A percentile compares a stretch with the other conserved stretches of the same genome.
Evolutionary conservation across 30 jellyfish, hydroid and myxozoan genomes (phyloP).

Genomic region (Aurelia coerulea): DNA sequence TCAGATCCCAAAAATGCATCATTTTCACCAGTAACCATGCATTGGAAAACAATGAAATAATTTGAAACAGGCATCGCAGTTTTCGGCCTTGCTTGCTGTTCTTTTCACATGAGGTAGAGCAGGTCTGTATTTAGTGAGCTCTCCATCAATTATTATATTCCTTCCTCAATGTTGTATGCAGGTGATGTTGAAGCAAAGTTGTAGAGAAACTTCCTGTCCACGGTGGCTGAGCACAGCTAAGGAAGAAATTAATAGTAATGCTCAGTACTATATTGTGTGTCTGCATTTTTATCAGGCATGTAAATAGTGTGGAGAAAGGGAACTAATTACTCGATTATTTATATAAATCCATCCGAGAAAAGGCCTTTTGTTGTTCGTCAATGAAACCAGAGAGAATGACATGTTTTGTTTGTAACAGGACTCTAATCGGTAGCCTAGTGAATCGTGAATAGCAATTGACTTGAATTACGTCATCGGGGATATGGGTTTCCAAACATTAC

Average conservation of each 20-base stretch:
- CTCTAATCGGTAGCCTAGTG: too few relatives aligned
- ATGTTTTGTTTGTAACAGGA: too few relatives aligned
- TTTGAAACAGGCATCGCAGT: slow-evolving; percentile 13
- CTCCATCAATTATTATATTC: too few relatives aligned
- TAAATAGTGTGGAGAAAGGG: background rate
- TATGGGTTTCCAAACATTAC: too few relatives aligned
- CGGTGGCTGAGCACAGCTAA: background rate
- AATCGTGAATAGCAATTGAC: too few relatives aligned
- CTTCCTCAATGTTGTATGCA: background rate
- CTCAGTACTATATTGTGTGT: background rate
- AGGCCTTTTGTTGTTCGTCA: background rate
- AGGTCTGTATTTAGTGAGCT: background rate
- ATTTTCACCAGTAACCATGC: slow-evolving; percentile 72
- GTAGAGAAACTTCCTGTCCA: slow-evolving; percentile 1
- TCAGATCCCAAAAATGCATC: slow-evolving; percentile 72
- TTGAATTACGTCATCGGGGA: too few relatives aligned
- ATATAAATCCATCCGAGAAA: background rate
- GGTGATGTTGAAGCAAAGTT: background rate
- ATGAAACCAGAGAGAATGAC: background rate
- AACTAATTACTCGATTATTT: background rate
- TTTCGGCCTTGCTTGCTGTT: background rate
- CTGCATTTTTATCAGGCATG: background rate
- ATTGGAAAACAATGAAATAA: slow-evolving; percentile 18
- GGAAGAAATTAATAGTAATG: background rate
- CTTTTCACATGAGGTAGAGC: background rate